Conservation (phyloP, 2,797 vertebrate species). For the Epinephelus coioides region DNA sequence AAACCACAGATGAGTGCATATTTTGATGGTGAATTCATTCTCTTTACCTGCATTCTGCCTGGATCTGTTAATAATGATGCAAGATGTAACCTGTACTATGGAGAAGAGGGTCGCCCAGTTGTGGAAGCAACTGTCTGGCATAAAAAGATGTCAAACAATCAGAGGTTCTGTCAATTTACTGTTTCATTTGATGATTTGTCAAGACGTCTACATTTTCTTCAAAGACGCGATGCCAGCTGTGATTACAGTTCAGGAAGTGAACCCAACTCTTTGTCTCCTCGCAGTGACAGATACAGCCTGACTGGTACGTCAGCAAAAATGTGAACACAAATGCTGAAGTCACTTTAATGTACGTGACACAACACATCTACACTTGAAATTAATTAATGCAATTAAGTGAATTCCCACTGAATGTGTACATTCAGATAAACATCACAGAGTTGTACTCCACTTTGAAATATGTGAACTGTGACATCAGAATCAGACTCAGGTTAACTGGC, state of each 20-base stretch:
- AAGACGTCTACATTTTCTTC: neutral
- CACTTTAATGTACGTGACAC: neutral
- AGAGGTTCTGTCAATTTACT: neutral
- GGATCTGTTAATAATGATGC: neutral
- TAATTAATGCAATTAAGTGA: neutral
- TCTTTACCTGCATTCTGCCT: neutral
- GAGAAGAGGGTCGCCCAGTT: slow-evolving; percentile 13
- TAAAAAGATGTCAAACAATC: fast-evolving
- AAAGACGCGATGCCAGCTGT: neutral
- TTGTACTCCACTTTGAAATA: no score
- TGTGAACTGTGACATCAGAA: neutral
- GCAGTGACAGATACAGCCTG: neutral
- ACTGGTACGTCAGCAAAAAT: neutral
- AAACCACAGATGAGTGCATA: neutral
- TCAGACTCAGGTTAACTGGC: no score
- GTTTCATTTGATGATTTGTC: neutral
- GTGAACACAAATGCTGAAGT: neutral
- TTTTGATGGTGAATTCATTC: no score
- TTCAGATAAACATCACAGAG: neutral
- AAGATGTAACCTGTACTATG: slow-evolving; percentile 59
- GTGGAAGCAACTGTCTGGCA: fast-evolving
- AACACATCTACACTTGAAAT: neutral
- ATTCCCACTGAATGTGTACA: neutral
- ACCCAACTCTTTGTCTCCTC: neutral
- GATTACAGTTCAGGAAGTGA: neutral